Percentiles rank a stretch among this genome's conserved stretches.
Conservation (phyloP, 2,888 invertebrate species). For the Sesia apiformis region DNA sequence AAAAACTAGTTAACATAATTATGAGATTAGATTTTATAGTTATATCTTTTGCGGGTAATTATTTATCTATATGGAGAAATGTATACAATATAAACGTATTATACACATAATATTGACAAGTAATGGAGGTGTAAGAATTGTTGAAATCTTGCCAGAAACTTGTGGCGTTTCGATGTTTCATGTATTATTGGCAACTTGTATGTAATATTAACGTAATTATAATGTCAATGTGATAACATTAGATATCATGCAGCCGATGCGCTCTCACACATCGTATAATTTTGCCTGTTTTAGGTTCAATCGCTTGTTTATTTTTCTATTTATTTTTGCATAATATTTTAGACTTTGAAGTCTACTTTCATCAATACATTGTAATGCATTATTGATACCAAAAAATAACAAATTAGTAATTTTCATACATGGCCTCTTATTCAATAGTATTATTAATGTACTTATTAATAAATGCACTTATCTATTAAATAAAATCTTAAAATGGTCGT, state of each 20-base stretch:
- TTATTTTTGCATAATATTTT: not conserved
- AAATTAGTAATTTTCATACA: slow-evolving; percentile 35
- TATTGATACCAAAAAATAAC: slow-evolving; percentile 43
- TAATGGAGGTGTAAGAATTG: slow-evolving; percentile 38
- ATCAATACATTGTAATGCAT: slow-evolving; percentile 11
- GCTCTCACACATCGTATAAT: slow-evolving; percentile 13
- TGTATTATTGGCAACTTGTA: slow-evolving; percentile 45
- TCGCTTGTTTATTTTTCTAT: not conserved
- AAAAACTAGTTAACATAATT: slow-evolving; percentile 32
- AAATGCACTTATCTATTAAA: slow-evolving; percentile 38
- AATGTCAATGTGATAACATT: slow-evolving; percentile 63
- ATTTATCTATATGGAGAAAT: slow-evolving; percentile 52
- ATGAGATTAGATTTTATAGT: slow-evolving; percentile 65
- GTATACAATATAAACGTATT: slow-evolving; percentile 57
- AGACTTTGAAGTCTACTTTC: not conserved
- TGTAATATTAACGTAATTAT: slow-evolving; percentile 27
- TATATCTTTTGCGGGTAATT: slow-evolving; percentile 54
- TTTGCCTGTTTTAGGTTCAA: slow-evolving; percentile 6
- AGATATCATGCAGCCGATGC: slow-evolving; percentile 36
- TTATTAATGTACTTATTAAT: slow-evolving; percentile 31
- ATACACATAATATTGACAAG: slow-evolving; percentile 30
- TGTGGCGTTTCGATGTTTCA: slow-evolving; percentile 55
- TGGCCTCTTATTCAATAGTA: slow-evolving; percentile 46
- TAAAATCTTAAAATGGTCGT: slow-evolving; percentile 39
- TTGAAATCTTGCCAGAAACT: slow-evolving; percentile 62